phyloP scores from a whole-genome alignment of 2,797 vertebrate genomes.

The Pitangus sulphuratus region DNA sequence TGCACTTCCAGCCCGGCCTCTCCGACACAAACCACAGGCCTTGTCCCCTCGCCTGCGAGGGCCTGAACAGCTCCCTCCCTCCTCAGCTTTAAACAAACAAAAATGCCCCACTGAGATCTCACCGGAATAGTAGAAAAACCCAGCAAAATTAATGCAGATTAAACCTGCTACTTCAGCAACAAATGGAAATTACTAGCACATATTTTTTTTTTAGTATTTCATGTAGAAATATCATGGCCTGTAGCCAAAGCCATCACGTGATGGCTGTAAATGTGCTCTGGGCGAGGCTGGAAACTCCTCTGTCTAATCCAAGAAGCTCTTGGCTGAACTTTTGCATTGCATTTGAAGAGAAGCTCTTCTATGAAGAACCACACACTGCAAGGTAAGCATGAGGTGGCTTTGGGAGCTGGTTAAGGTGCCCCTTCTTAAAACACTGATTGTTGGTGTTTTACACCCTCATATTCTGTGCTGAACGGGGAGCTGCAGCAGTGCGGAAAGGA shows the following conservation, averaged over 20 bases:
- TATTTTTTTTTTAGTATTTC: neutral
- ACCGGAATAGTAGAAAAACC: neutral
- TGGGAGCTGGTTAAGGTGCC: neutral
- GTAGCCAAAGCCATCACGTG: neutral
- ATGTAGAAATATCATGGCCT: neutral
- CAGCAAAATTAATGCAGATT: neutral
- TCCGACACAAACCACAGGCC: rapidly evolving
- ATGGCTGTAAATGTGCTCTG: neutral
- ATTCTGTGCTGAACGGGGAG: neutral
- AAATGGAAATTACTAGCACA: neutral
- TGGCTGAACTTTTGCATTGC: neutral
- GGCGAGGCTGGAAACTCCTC: neutral
- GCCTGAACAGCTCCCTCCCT: neutral
- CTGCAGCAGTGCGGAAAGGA: neutral
- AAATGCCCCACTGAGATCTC: neutral
- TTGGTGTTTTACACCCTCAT: rapidly evolving
- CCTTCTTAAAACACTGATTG: rapidly evolving
- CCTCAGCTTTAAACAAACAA: neutral
- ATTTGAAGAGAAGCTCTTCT: neutral
- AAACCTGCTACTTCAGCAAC: neutral
- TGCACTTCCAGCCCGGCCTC: neutral
- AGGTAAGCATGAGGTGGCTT: neutral
- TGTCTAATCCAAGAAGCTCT: neutral
- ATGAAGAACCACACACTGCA: neutral
- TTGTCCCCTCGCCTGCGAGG: rapidly evolving